A percentile compares a stretch with the other conserved stretches of the same genome.
Evolutionary conservation across 1,140 invertebrate species (phyloP).

Genomic region (Drosophila bocqueti): DNA sequence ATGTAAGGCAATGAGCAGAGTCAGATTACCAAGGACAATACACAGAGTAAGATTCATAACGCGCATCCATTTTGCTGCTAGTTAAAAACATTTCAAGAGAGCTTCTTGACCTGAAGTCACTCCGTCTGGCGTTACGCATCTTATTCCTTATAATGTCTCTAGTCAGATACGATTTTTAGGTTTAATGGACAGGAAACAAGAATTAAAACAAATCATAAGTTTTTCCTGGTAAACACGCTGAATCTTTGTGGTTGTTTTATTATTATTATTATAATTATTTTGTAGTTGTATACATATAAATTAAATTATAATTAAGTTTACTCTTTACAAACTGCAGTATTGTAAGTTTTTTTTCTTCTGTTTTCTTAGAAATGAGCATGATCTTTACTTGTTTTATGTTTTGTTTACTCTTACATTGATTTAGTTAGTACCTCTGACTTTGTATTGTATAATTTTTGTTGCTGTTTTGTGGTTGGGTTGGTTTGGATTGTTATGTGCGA

Average conservation of each 20-base stretch:
- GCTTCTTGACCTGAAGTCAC: too few relatives aligned
- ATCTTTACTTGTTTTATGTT: constrained; percentile 31
- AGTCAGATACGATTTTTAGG: not conserved
- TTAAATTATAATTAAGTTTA: constrained; percentile 72
- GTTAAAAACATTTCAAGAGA: not conserved
- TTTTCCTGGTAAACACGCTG: constrained; percentile 61
- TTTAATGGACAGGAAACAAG: not conserved
- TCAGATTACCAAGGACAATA: not conserved
- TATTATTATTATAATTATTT: constrained; percentile 69
- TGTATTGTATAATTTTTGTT: constrained; percentile 30
- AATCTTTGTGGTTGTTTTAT: constrained; percentile 51
- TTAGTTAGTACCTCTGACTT: constrained; percentile 49
- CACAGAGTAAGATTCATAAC: not conserved
- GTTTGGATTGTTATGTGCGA: not conserved
- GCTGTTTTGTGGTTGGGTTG: constrained; percentile 13
- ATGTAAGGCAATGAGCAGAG: constrained; percentile 7
- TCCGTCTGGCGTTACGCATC: not conserved
- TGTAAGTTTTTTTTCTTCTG: constrained; percentile 32
- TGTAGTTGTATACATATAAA: constrained; percentile 78
- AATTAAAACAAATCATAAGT: constrained; percentile 40
- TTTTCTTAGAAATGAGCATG: constrained; percentile 70
- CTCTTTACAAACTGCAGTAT: constrained; percentile 65
- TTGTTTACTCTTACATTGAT: constrained; percentile 27
- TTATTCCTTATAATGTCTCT: not conserved
- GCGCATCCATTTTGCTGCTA: not conserved